Base-by-base conservation (phyloP, 2,797 vertebrate species). In the Micromesistius poutassou region DNA sequence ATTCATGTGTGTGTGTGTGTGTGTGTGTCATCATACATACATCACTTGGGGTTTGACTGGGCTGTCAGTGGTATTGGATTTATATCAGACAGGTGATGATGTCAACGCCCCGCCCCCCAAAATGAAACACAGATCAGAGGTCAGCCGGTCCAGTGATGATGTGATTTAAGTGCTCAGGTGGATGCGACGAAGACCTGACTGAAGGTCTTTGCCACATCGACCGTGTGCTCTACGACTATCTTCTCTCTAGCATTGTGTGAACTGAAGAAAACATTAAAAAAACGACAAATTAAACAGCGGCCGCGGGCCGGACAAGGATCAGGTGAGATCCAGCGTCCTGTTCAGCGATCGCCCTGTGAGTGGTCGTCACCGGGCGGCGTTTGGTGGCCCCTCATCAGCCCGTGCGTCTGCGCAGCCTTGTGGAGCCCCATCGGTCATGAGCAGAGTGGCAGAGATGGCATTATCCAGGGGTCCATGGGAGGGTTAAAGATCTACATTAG, bases 401-500 rank as follows among this genome's bases (percentile, higher is more conserved):
- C 82, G 9, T 76, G 80, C 70, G 72, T 84, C 79, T 72, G 40
- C 72, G 50, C 78, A 83, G 74, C 81, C 81, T 81, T 79, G 81
- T 75, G 81, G 82, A 86, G 83, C 38, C 77, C 31, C 30, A 88
- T 91, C 81, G 83, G 75, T 92, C 86, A 85, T 31, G 74, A 74
- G 80, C 62, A 86, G 76, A 72, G 75, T 78, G 74, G 83, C 85
- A 86, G 81, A 86, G 88, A 90, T 81, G 55, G 79, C 80, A 87
- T 89, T 86, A 87, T 81, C 81, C 30, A 4, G 75, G 80, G 89
- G 87, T 89, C 86, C 84, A 89, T 84, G 75, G 79, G 80, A 84
- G 73, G 90, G 91, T 91, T 90, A 91, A 89, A 91, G 80, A 88
- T 87, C 81, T 87, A 84, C 83, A 92, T 91, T 90, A 91, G 87